Evolutionary conservation across 2,797 vertebrate genomes (phyloP), one percentile per base, ranked within the genome.

Genomic region (Florisuga fusca): DNA sequence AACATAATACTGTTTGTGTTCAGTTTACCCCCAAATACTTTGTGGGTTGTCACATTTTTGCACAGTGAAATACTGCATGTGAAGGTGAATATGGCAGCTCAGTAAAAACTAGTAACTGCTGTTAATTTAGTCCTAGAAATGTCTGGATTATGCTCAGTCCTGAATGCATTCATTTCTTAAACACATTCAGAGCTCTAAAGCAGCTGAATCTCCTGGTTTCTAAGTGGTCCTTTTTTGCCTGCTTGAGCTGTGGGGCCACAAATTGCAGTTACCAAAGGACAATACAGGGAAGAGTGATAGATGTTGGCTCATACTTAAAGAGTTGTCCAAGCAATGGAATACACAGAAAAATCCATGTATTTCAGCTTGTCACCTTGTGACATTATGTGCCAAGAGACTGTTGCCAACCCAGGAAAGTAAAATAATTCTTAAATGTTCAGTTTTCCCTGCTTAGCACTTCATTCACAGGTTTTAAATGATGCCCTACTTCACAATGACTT

Each of bases 41-140:
- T 48, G 12, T 9, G 46, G 21, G 64, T 5, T 16, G 38, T 53
- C n/a, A n/a, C 8, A 9, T 7, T 86, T 64, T 7, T n/a, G 20
- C 41, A 43, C 31, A 21, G 34, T 41, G 41, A n/a, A 62, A 5
- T 1, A 1, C 11, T 1, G 0, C 10, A 25, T 14, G 33, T 13
- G n/a, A 34, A 72, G 51, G 45, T 93, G 54, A 88, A 59, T 33
- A 45, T 1, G 2, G 18, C 46, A 91, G 27, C 36, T 71, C 68
- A 58, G 31, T 55, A 62, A 87, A 78, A 83, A 46, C 6, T 71
- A 36, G 17, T 48, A 67, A 84, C 79, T 93, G 43, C 34, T 25
- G 33, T n/a, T 81, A 31, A 15, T 59, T 90, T 71, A 90, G 29
- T 4, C 50, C 13, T 20, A 59, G n/a, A 84, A 89, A 76, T 2